Evolutionary conservation across 2,113 vertebrate species (phyloP), one percentile per base, ranked within the genome.

Genomic region (Scatophagus argus): DNA sequence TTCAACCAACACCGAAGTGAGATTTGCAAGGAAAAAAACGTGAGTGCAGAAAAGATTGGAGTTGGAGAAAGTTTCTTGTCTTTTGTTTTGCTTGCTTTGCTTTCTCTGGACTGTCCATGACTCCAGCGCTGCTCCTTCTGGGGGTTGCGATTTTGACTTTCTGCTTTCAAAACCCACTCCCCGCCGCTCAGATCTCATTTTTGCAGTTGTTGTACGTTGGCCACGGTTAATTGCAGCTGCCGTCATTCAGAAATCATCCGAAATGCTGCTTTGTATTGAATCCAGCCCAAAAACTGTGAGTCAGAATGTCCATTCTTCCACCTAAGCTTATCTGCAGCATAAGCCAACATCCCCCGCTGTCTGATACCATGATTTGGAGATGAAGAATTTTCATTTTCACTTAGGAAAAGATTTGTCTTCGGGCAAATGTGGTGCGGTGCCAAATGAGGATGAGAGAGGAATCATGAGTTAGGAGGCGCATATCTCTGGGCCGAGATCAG

Each of bases 401-500:
- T 77, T 79, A 63, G 77, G 72, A 81, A 83, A 79, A 87, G 87
- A 89, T 82, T 82, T 87, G 87, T 88, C 87, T 88, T 76, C 51
- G 67, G 84, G 84, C 64, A 10, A 89, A 81, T 63, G 80, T 63
- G 81, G 21, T 66, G 81, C 7, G 4, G 75, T 83, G 89, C 89
- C 89, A 85, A 73, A 69, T 23, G 61, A 83, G 77, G 88, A 86
- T 19, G 81, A 88, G 81, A 89, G 82, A 85, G 85, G 81, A 89
- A 79, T 74, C 79, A 82, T 87, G 87, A 89, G 90, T 87, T 82
- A 81, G 95, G 94, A 96, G 93, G 89, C 84, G 93, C 96, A 93
- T 94, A 96, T 96, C 87, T 96, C 95, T 95, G 94, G 95, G 95
- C 95, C 95, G 94, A 95, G 95, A 96, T 97, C 95, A 96, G 95